Evolutionary conservation across 2,888 invertebrate genomes (phyloP), one percentile per base, ranked within the genome.

Genomic region (Netelia virgata): DNA sequence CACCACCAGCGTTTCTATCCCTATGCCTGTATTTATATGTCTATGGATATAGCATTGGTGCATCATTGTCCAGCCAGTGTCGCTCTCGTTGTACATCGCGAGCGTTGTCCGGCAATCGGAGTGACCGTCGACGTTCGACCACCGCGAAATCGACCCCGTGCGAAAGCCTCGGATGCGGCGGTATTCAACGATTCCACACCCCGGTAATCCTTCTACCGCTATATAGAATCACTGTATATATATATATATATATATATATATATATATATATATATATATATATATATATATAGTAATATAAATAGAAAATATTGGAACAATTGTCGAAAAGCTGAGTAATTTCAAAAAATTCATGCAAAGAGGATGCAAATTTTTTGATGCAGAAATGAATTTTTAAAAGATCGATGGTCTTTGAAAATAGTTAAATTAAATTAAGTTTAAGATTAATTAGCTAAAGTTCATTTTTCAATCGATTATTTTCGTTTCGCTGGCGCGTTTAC

Each of bases 11-110:
- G 53, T 55, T 72, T n/a, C 36, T 66, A 47, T 47, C 23, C 6
- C 23, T 43, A 50, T 36, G 23, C 50, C 18, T 47, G 16, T 36
- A 59, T 43, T 8, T 59, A 43, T 43, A 10, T 47, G 36, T 68
- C 16, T 68, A 69, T 47, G n/a, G 16, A 20, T 53, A 16, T 8
- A 20, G n/a, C 14, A 16, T 23, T 63, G 84, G 72, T 82, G 83
- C 81, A 85, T 86, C 86, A 86, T 84, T 86, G 86, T 86, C 72
- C 74, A 70, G 59, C 63, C 70, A 69, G 73, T 28, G 47, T 73
- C 57, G 66, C 66, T 14, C 63, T 36, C 75, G 75, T 81, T 80
- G 72, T 73, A 74, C 72, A 79, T 36, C 28, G 50, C 10, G 11
- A 47, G 47, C 47, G 69, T 59, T 77, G 84, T 74, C 77, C 82